Evolutionary conservation across 64 coral and sea anemone genomes (phyloP), one percentile per base, ranked within the genome.

Genomic region (Actinia tenebrosa): DNA sequence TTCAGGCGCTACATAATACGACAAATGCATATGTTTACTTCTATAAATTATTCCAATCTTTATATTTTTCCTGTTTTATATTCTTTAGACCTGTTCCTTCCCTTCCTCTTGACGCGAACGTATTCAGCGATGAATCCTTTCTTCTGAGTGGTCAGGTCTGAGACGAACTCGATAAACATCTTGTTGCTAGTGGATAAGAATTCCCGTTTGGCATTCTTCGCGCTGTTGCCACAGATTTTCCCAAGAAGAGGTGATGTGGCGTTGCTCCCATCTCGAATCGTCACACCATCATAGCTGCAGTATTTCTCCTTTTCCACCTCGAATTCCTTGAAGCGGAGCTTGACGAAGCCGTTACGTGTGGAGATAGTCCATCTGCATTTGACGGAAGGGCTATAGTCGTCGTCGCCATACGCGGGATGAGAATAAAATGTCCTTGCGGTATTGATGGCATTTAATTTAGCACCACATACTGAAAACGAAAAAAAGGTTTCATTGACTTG

Each of bases 51-150:
- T 13, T 75, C 2, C 3, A 30, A 26, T 75, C 8, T 75, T 75
- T 42, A 75, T 3, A 75, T 10, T 75, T 18, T 75, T 75, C 69
- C 69, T 10, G 10, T 81, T 20, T 81, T 81, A 81, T 81, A 81
- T 81, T 81, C 53, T 66, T 66, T 66, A 5, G 3, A 20, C 78
- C 71, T n/a, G 23, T 87, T 56, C 87, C 46, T 30, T 26, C 86
- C 23, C 78, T 95, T 53, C 83, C 64, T 68, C 87, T 98, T 50
- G 27, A 89, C 22, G 45, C 88, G 61, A 20, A 14, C 10, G 78
- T 98, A 98, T 62, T 94, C 92, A 20, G 92, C 92, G 63, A 98
- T 85, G 25, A 98, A 98, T 22, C 95, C 95, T 86, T 92, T 94
- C 79, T 85, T 91, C 5, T 91, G 83, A 56, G 78, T 89, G 2